A percentile compares a stretch with the other conserved stretches of the same genome.
Evolutionary conservation across 1,140 invertebrate species (phyloP).

Genomic region (Drosophila lacertosa): DNA sequence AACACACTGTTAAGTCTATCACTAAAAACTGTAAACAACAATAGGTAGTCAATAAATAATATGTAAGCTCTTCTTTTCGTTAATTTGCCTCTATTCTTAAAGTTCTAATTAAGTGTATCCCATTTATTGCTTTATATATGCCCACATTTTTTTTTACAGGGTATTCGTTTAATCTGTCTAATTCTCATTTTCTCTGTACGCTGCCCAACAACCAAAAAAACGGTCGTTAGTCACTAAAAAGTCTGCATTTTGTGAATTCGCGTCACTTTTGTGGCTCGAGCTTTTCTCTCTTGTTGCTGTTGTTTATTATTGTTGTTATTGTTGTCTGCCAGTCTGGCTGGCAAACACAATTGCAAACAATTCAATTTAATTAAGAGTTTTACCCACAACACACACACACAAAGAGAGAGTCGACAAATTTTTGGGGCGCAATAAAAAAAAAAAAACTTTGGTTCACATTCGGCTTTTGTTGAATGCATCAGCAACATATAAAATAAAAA

Average conservation of each 20-base stretch:
- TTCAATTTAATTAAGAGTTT: conserved; percentile 82
- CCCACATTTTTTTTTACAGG: not conserved
- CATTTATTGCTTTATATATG: too few relatives aligned
- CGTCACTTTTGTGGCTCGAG: conserved; percentile 4
- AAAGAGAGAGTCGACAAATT: conserved; percentile 30
- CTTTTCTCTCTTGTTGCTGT: conserved; percentile 12
- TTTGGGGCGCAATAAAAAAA: conserved; percentile 28
- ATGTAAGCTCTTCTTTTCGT: too few relatives aligned
- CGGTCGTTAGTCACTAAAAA: conserved; percentile 4
- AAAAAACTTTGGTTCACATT: too few relatives aligned
- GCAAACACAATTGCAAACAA: conserved; percentile 72
- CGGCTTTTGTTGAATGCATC: conserved; percentile 50
- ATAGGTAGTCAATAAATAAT: too few relatives aligned
- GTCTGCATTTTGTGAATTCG: not conserved
- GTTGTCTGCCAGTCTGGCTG: conserved; percentile 56
- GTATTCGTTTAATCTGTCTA: not conserved
- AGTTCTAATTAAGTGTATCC: too few relatives aligned
- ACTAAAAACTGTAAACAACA: too few relatives aligned
- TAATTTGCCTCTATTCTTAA: too few relatives aligned
- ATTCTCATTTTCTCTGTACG: not conserved
- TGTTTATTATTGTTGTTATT: conserved; percentile 32
- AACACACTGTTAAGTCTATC: too few relatives aligned
- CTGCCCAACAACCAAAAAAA: not conserved
- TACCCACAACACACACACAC: conserved; percentile 26
- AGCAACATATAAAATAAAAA: conserved; percentile 25